Evolutionary conservation across 2,888 invertebrate genomes (phyloP), one percentile per base, ranked within the genome.

Genomic region (Metalampra italica): DNA sequence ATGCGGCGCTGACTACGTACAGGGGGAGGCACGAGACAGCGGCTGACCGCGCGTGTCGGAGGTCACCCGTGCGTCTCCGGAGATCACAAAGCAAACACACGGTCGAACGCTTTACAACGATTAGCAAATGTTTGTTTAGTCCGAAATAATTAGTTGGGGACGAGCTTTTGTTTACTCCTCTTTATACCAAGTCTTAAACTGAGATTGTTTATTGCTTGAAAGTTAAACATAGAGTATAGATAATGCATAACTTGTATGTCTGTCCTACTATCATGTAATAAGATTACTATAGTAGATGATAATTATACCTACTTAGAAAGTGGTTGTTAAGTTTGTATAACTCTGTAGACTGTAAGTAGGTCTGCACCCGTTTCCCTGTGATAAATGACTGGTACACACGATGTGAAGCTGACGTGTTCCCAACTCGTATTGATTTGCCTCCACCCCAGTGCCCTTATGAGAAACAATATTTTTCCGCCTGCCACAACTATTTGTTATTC

Each of bases 1-100:
- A 70, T 68, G 22, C 43, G 47, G 38, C 13, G 15, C n/a, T 32
- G 30, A 22, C 1, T 9, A 22, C 8, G 29, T 2, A 13, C 9
- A 8, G 43, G 44, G 44, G 11, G 43, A 32, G 32, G 5, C 29
- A 29, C 57, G 64, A 66, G 68, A 69, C 71, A 66, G 62, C 64
- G 70, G 59, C 64, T 5, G 81, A 75, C 77, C 76, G 68, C 69
- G 55, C 66, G 73, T 77, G 78, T 79, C 77, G 69, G 79, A 83
- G 80, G 83, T 80, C 79, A 79, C 69, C 62, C 58, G 60, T 68
- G 69, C 48, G 38, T 48, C 44, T 34, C 7, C 11, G 34, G 36
- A 14, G 47, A 55, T 51, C 53, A 57, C 64, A 66, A 66, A 68
- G 60, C 66, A 75, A 74, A 75, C 69, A 71, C 53, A 71, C 64